phyloP scores from a whole-genome alignment of 2,113 vertebrate genomes.

The Anhinga rufa region DNA sequence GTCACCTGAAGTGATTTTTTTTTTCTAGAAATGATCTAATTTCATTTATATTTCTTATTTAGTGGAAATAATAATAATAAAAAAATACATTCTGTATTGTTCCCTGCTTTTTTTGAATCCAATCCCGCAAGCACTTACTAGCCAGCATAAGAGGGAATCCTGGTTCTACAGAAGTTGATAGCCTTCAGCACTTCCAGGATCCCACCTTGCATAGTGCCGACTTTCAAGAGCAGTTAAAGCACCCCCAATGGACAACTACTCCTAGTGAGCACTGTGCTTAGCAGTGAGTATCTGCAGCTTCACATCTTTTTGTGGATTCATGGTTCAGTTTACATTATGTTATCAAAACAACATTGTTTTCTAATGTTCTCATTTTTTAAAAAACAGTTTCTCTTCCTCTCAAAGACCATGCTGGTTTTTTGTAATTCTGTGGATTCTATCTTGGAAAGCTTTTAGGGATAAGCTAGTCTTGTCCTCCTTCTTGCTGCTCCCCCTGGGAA shows the following conservation, averaged over 20 bases:
- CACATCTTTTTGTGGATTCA: slow-evolving; percentile 22
- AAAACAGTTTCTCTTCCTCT: neutral
- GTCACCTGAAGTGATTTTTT: neutral
- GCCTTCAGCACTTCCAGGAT: neutral
- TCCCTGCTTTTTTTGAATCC: slow-evolving; percentile 33
- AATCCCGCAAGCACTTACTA: neutral
- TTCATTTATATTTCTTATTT: slow-evolving; percentile 24
- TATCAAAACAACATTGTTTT: neutral
- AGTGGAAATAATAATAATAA: slow-evolving; percentile 36
- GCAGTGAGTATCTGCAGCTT: slow-evolving; percentile 3
- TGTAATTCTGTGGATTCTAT: neutral
- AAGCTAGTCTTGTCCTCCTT: slow-evolving; percentile 67
- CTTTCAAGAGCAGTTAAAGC: neutral
- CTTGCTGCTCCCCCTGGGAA: slow-evolving; percentile 53
- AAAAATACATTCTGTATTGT: slow-evolving; percentile 45
- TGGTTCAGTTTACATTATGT: slow-evolving; percentile 36
- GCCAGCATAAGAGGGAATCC: neutral
- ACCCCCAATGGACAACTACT: neutral
- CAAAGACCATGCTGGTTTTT: neutral
- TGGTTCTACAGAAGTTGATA: neutral
- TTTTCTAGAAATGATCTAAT: neutral
- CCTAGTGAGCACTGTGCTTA: neutral
- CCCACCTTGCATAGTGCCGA: neutral
- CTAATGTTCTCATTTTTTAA: neutral
- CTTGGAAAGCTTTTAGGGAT: slow-evolving; percentile 29